Percentiles rank a stretch among this genome's conserved stretches.
Evolutionary conservation across 2,113 vertebrate species (phyloP).

Genomic region (Phaethornis superciliosus): DNA sequence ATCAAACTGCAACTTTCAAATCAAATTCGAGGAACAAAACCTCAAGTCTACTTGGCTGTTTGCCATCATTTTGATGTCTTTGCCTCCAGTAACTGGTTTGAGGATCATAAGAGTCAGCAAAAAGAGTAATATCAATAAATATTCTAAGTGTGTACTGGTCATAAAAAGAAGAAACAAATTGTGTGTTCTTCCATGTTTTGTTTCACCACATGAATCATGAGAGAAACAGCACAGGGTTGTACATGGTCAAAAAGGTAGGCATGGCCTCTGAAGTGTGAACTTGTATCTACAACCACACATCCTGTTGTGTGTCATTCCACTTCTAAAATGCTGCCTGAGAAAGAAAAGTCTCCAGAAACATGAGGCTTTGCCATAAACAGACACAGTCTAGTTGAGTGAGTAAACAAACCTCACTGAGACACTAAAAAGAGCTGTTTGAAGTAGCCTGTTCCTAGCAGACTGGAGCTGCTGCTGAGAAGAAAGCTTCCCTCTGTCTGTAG

Average conservation of each 20-base stretch:
- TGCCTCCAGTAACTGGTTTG: not conserved
- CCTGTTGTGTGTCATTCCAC: constrained; percentile 2
- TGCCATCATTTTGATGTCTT: not conserved
- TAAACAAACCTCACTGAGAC: constrained; percentile 26
- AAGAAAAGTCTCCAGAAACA: constrained; percentile 38
- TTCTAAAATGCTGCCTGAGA: constrained; percentile 35
- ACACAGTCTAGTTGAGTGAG: not conserved
- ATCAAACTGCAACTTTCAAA: not conserved
- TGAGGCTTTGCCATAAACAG: constrained; percentile 3
- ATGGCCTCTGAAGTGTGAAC: not conserved
- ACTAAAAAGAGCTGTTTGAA: not conserved
- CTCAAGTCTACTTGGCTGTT: not conserved
- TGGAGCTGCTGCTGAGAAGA: not conserved
- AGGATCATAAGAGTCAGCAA: not conserved
- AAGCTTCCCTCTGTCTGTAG: not conserved
- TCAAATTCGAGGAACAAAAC: not conserved
- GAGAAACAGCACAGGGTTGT: constrained; percentile 26
- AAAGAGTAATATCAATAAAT: not conserved
- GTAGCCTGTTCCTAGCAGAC: not conserved
- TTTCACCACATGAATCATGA: constrained; percentile 36
- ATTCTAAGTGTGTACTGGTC: not conserved
- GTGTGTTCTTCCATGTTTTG: constrained; percentile 1
- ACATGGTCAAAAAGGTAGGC: constrained; percentile 18
- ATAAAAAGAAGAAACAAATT: constrained; percentile 5
- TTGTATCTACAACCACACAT: constrained; percentile 11